Conservation (phyloP, 2,888 invertebrate genomes). For the Erannis defoliaria region DNA sequence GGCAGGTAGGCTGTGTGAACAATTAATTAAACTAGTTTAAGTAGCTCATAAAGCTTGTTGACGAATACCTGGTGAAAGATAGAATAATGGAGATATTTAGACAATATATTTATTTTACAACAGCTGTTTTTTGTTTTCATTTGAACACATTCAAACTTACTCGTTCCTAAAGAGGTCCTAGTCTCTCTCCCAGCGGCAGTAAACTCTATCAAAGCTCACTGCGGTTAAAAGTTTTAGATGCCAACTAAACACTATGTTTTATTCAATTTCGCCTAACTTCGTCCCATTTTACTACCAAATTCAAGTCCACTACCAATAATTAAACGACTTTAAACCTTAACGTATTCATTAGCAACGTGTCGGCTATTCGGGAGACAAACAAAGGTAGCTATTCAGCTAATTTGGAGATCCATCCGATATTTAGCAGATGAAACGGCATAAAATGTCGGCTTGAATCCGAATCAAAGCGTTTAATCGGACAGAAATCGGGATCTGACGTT, state of each 20-base stretch:
- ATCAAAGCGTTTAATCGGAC: conserved; percentile 57
- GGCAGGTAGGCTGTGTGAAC: conserved; percentile 38
- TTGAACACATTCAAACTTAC: conserved; percentile 12
- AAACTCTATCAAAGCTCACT: neutral
- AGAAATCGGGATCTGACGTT: conserved; percentile 53
- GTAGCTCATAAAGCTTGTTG: conserved; percentile 11
- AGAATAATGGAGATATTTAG: conserved; percentile 26
- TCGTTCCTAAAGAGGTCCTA: neutral
- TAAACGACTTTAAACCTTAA: conserved; percentile 17
- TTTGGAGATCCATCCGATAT: conserved; percentile 30
- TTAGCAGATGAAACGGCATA: conserved; percentile 50
- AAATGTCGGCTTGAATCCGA: conserved; percentile 49
- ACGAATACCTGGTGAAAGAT: conserved; percentile 41
- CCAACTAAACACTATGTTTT: conserved; percentile 26
- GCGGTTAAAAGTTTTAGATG: conserved; percentile 7
- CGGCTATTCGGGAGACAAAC: conserved; percentile 23
- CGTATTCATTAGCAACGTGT: conserved; percentile 28
- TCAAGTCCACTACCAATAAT: conserved; percentile 26
- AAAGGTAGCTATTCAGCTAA: conserved; percentile 33
- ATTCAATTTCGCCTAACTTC: conserved; percentile 25
- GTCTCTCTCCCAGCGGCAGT: neutral
- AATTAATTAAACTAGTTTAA: conserved; percentile 24
- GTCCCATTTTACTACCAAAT: conserved; percentile 27
- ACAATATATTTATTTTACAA: conserved; percentile 39
- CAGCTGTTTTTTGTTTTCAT: conserved; percentile 32